Conservation (phyloP, 2,797 vertebrate genomes). For the Scomberomorus guttatus region DNA sequence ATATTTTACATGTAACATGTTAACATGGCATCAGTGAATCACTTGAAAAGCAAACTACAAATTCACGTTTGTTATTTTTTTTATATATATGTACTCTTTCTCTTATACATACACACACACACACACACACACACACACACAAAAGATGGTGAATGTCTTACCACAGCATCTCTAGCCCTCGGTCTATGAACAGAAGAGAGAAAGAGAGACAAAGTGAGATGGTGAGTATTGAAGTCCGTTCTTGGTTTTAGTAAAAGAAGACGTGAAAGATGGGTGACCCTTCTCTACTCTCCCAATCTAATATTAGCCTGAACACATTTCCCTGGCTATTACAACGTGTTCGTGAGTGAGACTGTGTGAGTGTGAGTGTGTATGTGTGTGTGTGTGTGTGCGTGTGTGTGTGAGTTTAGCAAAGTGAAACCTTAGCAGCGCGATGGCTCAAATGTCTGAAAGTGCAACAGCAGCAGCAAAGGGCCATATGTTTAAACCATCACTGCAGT, state of each 20-base stretch:
- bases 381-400: conserved; percentile 38
- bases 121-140: conserved; percentile 13
- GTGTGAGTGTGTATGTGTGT: conserved; percentile 32
- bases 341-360: conserved; percentile 20
- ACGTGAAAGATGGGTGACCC: conserved; percentile 67
- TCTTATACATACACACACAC: not conserved
- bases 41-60: conserved; percentile 6
- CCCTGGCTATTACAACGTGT: conserved; percentile 70
- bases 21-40: not conserved
- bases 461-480: conserved; percentile 71
- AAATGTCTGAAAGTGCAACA: conserved; percentile 81
- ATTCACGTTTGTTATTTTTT: not conserved
- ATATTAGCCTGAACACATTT: conserved; percentile 88
- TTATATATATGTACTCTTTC: not conserved
- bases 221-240: conserved; percentile 40
- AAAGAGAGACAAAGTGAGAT: conserved; percentile 50
- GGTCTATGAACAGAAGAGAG: conserved; percentile 68
- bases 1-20: conserved; percentile 3
- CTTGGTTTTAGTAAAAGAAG: conserved; percentile 72
- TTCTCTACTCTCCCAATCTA: conserved; percentile 82
- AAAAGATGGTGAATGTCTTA: conserved; percentile 58
- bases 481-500: conserved; percentile 73
- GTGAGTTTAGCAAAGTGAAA: conserved; percentile 77
- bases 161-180: conserved; percentile 69
- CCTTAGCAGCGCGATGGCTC: conserved; percentile 77